Evolutionary conservation across 2,113 vertebrate species (phyloP).

Genomic region (Epinephelus fuscoguttatus): DNA sequence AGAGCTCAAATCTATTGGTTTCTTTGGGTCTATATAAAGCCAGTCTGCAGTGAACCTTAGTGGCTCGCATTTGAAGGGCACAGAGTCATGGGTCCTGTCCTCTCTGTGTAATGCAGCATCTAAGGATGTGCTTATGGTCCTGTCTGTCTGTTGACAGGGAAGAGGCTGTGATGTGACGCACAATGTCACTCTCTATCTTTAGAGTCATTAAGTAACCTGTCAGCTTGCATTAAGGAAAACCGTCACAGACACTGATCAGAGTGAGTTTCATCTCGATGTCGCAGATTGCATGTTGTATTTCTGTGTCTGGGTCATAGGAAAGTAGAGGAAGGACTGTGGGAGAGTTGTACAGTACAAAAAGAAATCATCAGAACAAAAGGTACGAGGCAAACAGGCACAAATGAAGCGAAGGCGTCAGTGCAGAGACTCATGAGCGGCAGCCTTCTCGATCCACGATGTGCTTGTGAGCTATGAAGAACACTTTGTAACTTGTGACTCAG

Average conservation of each 20-base stretch:
- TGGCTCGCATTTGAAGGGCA: conserved; percentile 30
- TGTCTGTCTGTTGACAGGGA: conserved; percentile 23
- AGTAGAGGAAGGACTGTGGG: background rate
- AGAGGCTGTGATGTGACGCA: conserved; percentile 30
- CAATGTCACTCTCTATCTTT: conserved; percentile 50
- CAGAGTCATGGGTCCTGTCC: conserved; percentile 12
- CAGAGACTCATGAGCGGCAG: conserved; percentile 16
- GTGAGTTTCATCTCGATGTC: background rate
- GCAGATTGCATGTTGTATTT: background rate
- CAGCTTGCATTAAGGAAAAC: conserved; percentile 53
- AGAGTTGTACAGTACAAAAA: background rate
- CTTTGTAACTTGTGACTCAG: conserved; percentile 68
- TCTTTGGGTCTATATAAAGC: conserved; percentile 18
- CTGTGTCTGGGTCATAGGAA: background rate
- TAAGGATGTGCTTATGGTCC: conserved; percentile 37
- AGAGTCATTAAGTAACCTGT: conserved; percentile 50
- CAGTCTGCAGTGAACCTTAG: conserved; percentile 6
- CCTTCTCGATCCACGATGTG: conserved; percentile 29
- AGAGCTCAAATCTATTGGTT: background rate
- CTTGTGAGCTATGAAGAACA: conserved; percentile 58
- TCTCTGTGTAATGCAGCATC: conserved; percentile 31
- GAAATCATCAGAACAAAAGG: background rate
- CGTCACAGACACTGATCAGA: background rate
- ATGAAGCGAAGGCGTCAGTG: conserved; percentile 14
- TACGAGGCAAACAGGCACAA: background rate